Evolutionary conservation across 2,113 vertebrate species (phyloP).

Genomic region (Narcine bancroftii): DNA sequence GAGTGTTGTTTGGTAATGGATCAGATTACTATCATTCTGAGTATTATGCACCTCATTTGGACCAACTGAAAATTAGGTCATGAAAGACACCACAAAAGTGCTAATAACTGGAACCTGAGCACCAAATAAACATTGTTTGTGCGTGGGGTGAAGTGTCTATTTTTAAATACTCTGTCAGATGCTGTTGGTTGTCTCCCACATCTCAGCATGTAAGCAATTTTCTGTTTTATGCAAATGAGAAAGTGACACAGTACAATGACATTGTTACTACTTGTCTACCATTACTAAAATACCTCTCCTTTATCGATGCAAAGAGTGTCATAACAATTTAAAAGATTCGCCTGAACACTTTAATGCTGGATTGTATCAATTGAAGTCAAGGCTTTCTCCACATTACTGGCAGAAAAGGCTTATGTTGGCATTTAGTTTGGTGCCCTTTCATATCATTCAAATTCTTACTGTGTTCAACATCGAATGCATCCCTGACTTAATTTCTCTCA

Average conservation of each 20-base stretch:
- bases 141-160: neutral
- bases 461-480: neutral
- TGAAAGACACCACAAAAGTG: neutral
- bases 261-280: neutral
- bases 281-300: neutral
- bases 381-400: neutral
- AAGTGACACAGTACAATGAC: slow-evolving; percentile 6
- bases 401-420: neutral
- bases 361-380: neutral
- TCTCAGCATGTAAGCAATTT: neutral
- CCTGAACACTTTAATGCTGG: neutral
- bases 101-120: neutral
- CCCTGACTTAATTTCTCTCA: neutral
- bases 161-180: neutral
- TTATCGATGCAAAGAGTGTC: neutral
- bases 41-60: neutral
- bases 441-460: neutral
- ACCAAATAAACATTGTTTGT: neutral
- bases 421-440: neutral
- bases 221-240: slow-evolving; percentile 5
- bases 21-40: neutral
- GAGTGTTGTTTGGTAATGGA: neutral
- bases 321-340: neutral
- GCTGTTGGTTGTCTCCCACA: neutral
- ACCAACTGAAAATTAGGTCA: neutral